Percentiles rank a stretch among this genome's conserved stretches.
Evolutionary conservation across 2,888 invertebrate genomes (phyloP).

Genomic region (Nasonia oneida): DNA sequence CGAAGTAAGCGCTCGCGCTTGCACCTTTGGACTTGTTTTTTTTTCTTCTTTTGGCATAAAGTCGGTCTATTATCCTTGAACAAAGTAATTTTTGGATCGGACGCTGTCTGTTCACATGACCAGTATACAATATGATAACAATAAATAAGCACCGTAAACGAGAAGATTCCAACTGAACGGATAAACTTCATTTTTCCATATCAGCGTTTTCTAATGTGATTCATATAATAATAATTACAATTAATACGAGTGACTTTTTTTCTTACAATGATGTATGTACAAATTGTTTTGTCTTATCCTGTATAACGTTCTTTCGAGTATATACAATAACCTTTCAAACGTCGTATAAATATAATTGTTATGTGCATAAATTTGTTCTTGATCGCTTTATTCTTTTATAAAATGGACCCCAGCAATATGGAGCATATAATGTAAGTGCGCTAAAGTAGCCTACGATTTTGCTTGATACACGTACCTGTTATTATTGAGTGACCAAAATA

Average conservation of each 20-base stretch:
- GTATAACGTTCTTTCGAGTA: conserved; percentile 14
- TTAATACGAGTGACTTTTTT: background rate
- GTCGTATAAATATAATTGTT: conserved; percentile 52
- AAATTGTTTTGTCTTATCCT: conserved; percentile 30
- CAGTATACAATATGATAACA: conserved; percentile 4
- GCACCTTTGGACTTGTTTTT: conserved; percentile 43
- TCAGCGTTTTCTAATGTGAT: background rate
- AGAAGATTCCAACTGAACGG: background rate
- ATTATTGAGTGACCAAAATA: conserved; percentile 41
- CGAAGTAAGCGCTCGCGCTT: background rate
- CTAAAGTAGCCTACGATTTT: conserved; percentile 41
- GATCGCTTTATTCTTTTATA: conserved; percentile 1
- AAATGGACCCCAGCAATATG: conserved; percentile 43
- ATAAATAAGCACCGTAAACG: background rate
- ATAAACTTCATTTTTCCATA: background rate
- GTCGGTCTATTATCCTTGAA: conserved; percentile 43
- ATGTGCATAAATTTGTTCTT: conserved; percentile 47
- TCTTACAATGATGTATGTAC: conserved; percentile 19
- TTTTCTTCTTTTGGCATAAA: conserved; percentile 54
- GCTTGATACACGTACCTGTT: conserved; percentile 1
- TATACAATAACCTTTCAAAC: conserved; percentile 36
- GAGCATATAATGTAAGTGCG: conserved; percentile 46
- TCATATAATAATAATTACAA: background rate
- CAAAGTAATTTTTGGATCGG: conserved; percentile 56
- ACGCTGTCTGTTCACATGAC: conserved; percentile 26